Evolutionary conservation across 2,113 vertebrate genomes (phyloP).

Genomic region (Aramus guarauna): DNA sequence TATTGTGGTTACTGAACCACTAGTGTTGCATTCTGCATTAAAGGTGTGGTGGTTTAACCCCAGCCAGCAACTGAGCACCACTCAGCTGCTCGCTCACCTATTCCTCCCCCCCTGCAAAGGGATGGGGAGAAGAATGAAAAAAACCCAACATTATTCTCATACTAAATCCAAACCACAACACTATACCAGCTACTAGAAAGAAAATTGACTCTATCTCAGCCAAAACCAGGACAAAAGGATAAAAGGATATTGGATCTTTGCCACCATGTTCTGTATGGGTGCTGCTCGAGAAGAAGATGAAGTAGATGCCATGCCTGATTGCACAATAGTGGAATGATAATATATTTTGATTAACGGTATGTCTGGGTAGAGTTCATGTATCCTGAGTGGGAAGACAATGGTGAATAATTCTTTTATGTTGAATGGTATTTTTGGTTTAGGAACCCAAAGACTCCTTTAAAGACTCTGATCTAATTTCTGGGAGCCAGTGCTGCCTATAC

Average conservation of each 20-base stretch:
- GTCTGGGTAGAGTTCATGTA: not conserved
- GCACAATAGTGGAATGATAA: not conserved
- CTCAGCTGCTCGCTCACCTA: too few species aligned
- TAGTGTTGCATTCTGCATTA: not conserved
- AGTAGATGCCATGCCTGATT: not conserved
- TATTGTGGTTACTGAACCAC: not conserved
- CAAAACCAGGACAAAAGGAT: not conserved
- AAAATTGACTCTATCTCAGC: too few species aligned
- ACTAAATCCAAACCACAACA: too few species aligned
- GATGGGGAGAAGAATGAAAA: too few species aligned
- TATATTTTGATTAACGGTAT: not conserved
- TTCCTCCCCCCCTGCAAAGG: too few species aligned
- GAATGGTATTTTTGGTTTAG: not conserved
- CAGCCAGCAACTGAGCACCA: too few species aligned
- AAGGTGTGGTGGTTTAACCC: not conserved
- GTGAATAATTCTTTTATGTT: not conserved
- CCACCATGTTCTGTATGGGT: not conserved
- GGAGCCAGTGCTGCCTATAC: not conserved
- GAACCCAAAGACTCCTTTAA: not conserved
- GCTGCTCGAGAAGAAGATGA: not conserved
- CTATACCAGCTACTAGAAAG: too few species aligned
- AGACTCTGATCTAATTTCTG: not conserved
- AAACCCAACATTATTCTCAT: too few species aligned
- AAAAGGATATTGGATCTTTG: not conserved
- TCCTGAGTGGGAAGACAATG: not conserved